These are phyloP conservation scores for Mya arenaria DNA, from an alignment of 1,140 invertebrate genomes.

Conservation along the genomic window DNA sequence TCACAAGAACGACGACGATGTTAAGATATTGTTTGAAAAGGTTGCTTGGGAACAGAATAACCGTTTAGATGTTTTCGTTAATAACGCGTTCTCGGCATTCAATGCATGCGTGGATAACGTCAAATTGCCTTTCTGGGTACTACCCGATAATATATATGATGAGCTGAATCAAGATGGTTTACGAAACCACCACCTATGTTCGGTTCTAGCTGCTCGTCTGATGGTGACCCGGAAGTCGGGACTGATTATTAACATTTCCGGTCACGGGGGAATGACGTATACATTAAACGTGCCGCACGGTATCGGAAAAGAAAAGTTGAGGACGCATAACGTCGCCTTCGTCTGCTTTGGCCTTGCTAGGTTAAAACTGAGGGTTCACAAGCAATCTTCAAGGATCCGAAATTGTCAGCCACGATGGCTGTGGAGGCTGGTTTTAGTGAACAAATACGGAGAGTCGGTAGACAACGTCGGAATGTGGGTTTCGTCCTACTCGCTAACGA, in stretches of 20 bases:
- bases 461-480: constrained; percentile 76
- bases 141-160: constrained; percentile 75
- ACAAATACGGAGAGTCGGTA: constrained; percentile 68
- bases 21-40: constrained; percentile 80
- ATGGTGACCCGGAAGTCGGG: constrained; percentile 80
- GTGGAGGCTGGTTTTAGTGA: constrained; percentile 24
- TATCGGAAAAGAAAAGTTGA: constrained; percentile 81
- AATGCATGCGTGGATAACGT: constrained; percentile 68
- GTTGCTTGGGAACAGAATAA: constrained; percentile 80
- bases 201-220: constrained; percentile 79
- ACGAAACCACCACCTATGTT: constrained; percentile 81
- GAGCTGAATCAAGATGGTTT: constrained; percentile 82
- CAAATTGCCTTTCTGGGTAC: constrained; percentile 79
- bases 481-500: constrained; percentile 75
- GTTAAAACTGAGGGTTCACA: constrained; percentile 78
- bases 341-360: constrained; percentile 82
- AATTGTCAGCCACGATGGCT: constrained; percentile 12
- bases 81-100: constrained; percentile 82
- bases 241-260: constrained; percentile 82
- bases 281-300: constrained; percentile 81
- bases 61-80: constrained; percentile 81
- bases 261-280: constrained; percentile 81
- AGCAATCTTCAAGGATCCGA: not conserved
- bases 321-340: constrained; percentile 78
- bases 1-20: constrained; percentile 80